Evolutionary conservation across 2,113 vertebrate genomes (phyloP).

Genomic region (Herpetotheres cachinnans): DNA sequence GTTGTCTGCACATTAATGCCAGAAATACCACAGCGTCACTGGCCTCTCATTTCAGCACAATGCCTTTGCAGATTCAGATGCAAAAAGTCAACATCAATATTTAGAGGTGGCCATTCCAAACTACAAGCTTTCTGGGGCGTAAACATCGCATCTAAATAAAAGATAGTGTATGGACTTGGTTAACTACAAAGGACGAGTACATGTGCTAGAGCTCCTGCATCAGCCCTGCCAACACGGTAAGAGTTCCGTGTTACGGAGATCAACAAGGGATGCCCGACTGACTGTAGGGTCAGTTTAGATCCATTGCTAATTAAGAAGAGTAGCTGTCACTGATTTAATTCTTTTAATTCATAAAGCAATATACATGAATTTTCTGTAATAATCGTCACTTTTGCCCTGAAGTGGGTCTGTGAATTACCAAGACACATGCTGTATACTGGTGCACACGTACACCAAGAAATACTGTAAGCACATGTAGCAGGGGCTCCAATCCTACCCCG

Average conservation of each 20-base stretch:
- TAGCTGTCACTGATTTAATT: background rate
- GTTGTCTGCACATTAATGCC: slow-evolving; percentile 34
- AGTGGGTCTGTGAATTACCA: background rate
- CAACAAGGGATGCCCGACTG: background rate
- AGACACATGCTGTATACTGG: background rate
- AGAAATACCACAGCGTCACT: background rate
- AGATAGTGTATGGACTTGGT: background rate
- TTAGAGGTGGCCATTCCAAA: slow-evolving; percentile 33
- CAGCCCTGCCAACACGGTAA: background rate
- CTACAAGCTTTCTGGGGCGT: background rate
- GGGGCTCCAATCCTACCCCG: background rate
- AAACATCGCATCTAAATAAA: slow-evolving; percentile 47
- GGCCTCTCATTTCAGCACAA: background rate
- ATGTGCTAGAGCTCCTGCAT: background rate
- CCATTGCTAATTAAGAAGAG: background rate
- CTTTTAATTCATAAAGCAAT: background rate
- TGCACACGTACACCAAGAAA: background rate
- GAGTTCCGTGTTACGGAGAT: background rate
- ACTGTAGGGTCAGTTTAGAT: background rate
- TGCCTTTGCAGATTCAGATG: background rate
- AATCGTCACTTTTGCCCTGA: background rate
- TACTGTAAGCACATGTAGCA: background rate
- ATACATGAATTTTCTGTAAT: background rate
- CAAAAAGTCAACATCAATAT: slow-evolving; percentile 39
- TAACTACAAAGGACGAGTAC: background rate